These are phyloP conservation scores for Drosophila antonietae DNA, from an alignment of 2,888 invertebrate species.

Conservation along the genomic window DNA sequence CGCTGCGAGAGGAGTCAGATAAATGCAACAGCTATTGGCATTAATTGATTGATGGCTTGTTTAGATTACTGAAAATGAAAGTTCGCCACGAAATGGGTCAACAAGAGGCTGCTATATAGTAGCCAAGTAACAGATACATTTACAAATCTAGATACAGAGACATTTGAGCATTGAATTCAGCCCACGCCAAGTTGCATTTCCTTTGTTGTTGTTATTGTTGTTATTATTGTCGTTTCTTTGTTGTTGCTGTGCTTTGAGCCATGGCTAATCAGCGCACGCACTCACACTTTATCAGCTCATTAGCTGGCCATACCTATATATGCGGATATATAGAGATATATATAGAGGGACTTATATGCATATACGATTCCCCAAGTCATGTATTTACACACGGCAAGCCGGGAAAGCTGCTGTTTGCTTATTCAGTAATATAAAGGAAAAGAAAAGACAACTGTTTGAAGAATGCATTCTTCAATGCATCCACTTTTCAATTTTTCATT, in stretches of 20 bases:
- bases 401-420: conserved; percentile 63
- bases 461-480: conserved; percentile 73
- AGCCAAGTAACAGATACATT: conserved; percentile 15
- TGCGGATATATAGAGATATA: conserved; percentile 6
- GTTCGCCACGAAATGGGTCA: conserved; percentile 70
- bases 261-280: conserved; percentile 60
- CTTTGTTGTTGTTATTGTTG: conserved; percentile 33
- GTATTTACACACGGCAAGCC: conserved; percentile 44
- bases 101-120: conserved; percentile 30
- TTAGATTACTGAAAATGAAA: conserved; percentile 75
- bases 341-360: not conserved
- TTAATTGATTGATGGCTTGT: conserved; percentile 79
- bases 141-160: conserved; percentile 14
- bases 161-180: conserved; percentile 30
- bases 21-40: conserved; percentile 56
- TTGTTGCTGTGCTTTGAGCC: conserved; percentile 42
- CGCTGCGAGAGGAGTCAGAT: conserved; percentile 8
- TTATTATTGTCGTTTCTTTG: conserved; percentile 14
- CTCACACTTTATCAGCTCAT: conserved; percentile 54
- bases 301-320: conserved; percentile 27
- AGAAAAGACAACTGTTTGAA: conserved; percentile 55
- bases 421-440: conserved; percentile 32
- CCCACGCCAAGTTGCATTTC: conserved; percentile 40
- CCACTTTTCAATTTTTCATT: conserved; percentile 65
- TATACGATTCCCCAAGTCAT: conserved; percentile 56